Evolutionary conservation across 2,113 vertebrate species (phyloP).

Genomic region (Lepidothrix coronata): DNA sequence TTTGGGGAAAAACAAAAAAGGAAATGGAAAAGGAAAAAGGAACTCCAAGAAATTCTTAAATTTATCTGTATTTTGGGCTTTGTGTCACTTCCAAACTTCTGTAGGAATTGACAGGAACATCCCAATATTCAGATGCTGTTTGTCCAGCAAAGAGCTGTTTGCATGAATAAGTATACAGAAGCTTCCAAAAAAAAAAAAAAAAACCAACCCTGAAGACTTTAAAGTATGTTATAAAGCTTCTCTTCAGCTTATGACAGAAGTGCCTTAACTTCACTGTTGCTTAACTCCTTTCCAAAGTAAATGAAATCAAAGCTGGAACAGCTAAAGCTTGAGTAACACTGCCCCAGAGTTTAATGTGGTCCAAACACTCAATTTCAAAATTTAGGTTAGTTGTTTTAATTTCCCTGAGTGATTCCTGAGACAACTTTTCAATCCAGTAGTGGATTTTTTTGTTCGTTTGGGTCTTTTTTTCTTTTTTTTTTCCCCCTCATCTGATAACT

Average conservation of each 20-base stretch:
- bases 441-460: neutral
- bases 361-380: neutral
- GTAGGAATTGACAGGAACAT: neutral
- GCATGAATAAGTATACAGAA: neutral
- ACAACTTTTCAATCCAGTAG: neutral
- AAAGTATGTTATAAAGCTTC: neutral
- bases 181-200: neutral
- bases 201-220: neutral
- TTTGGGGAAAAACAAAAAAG: neutral
- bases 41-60: neutral
- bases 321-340: neutral
- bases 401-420: neutral
- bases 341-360: neutral
- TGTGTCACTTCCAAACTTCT: neutral
- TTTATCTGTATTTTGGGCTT: neutral
- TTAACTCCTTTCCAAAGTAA: conserved; percentile 33
- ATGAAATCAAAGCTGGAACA: neutral
- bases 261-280: neutral
- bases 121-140: neutral
- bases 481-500: neutral
- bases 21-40: neutral
- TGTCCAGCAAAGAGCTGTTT: neutral
- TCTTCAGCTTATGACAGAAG: neutral
- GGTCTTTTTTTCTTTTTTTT: neutral
- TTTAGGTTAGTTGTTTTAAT: neutral